These are phyloP conservation scores for Cryptotermes secundus DNA, from an alignment of 1,140 invertebrate species.

Conservation along the genomic window DNA sequence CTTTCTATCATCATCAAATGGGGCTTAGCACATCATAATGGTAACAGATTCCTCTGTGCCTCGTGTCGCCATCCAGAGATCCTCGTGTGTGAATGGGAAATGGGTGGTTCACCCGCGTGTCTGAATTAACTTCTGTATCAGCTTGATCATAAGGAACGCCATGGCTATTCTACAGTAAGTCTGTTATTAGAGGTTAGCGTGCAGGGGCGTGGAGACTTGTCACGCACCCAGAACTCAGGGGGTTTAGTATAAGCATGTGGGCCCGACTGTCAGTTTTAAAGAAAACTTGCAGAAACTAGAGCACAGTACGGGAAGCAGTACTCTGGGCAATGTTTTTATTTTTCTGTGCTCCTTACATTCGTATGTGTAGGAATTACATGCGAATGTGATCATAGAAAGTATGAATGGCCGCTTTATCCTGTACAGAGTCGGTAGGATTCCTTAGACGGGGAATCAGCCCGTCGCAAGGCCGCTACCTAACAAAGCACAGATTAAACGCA, in stretches of 20 bases:
- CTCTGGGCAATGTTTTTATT: not conserved
- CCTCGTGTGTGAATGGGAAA: not conserved
- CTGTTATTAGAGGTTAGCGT: not conserved
- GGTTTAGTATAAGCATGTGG: not conserved
- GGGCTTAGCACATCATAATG: no score
- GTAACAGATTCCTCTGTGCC: not conserved
- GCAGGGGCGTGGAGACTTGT: not conserved
- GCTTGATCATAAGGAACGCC: not conserved
- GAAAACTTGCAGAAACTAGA: not conserved
- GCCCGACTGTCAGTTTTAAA: not conserved
- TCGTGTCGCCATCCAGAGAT: not conserved
- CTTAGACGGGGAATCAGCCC: no score
- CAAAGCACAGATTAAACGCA: no score
- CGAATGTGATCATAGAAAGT: no score
- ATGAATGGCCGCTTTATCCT: no score
- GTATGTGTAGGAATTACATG: no score
- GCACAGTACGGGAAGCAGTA: not conserved
- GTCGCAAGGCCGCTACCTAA: no score
- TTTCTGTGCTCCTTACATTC: not conserved
- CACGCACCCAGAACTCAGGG: not conserved
- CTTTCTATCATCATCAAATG: no score
- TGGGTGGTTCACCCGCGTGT: not conserved
- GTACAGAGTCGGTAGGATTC: no score
- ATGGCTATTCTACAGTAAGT: not conserved
- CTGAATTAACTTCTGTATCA: not conserved